These are phyloP conservation scores for Tangara arthus DNA, from an alignment of 2,797 vertebrate genomes.

Conservation along the genomic window DNA sequence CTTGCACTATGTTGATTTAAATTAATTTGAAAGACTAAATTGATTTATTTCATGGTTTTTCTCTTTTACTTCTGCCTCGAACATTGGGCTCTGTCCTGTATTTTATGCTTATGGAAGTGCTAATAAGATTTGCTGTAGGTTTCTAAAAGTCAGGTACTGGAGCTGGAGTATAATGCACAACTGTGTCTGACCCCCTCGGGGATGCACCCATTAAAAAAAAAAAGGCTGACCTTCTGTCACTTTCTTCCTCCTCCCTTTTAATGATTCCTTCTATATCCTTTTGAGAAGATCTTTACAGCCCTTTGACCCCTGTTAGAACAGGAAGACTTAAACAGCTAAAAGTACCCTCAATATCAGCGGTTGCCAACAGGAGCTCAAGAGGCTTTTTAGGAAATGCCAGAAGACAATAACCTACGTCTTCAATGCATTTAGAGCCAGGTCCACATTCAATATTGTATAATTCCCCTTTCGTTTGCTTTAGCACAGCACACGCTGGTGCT, in stretches of 20 bases:
- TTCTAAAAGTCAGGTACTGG: constrained; percentile 69
- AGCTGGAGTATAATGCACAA: constrained; percentile 66
- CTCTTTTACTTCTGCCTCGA: constrained; percentile 31
- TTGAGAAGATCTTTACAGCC: constrained; percentile 78
- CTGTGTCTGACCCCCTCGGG: constrained; percentile 66
- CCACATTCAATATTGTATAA: constrained; percentile 61
- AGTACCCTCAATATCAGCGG: constrained; percentile 64
- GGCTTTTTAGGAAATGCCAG: constrained; percentile 76
- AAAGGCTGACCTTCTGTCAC: constrained; percentile 77
- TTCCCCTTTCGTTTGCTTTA: constrained; percentile 50
- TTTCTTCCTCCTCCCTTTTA: constrained; percentile 78
- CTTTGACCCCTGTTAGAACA: constrained; percentile 81
- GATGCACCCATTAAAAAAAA: constrained; percentile 76
- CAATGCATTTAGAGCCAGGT: constrained; percentile 59
- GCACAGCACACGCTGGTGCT: fast-evolving
- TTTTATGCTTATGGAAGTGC: constrained; percentile 50
- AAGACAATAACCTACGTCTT: constrained; percentile 67
- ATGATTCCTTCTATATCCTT: constrained; percentile 79
- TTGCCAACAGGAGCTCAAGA: constrained; percentile 70
- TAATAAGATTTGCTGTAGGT: constrained; percentile 67
- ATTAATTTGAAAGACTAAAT: constrained; percentile 47
- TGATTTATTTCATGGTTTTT: constrained; percentile 55
- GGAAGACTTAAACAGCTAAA: constrained; percentile 78
- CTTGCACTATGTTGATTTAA: constrained; percentile 39
- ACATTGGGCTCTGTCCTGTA: background rate